Base-by-base conservation (phyloP, 2,113 vertebrate genomes). In the Isurus oxyrinchus region DNA sequence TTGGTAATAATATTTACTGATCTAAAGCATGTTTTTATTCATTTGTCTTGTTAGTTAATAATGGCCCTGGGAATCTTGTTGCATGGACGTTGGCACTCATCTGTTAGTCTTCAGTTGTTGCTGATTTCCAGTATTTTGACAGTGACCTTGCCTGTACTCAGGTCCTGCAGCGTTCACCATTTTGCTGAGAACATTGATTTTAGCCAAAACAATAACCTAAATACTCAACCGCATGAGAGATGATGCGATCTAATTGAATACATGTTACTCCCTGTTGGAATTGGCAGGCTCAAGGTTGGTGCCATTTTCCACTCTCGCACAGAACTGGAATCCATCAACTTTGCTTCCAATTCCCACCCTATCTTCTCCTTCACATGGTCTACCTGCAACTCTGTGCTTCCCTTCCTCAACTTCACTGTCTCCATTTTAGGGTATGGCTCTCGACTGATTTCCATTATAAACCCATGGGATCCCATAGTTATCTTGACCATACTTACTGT, bases 151-250 rank as follows among this genome's bases (percentile, higher is more conserved):
- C 16, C 1, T 5, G 21, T 44, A 44, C n/a, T 44, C 81, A 21
- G 81, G 81, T 81, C 79, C 44, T 81, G n/a, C n/a, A 84, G 81
- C 16, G 6, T 84, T 84, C 81, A 40, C n/a, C 40, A 84, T 44
- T 84, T 84, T 84, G 81, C 81, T 44, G 81, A 84, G n/a, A 84
- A 84, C 40, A 84, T 84, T 84, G 81, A 44, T 44, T 84, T 84
- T 84, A 84, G 5, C 81, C 40, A 40, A n/a, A 84, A 44, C 81
- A 84, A 84, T 84, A 44, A 44, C 5, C 16, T 40, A 84, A 44
- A 44, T 84, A 44, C 81, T 44, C 40, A 84, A 84, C 19, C 23
- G 16, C 81, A 21, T 19, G 16, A 84, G n/a, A 84, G 81, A 44
- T 84, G n/a, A 84, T 84, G 81, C 40, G 44, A 44, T 84, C 79